phyloP scores from a whole-genome alignment of 1,140 invertebrate species.

The Cyclargus thomasi region DNA sequence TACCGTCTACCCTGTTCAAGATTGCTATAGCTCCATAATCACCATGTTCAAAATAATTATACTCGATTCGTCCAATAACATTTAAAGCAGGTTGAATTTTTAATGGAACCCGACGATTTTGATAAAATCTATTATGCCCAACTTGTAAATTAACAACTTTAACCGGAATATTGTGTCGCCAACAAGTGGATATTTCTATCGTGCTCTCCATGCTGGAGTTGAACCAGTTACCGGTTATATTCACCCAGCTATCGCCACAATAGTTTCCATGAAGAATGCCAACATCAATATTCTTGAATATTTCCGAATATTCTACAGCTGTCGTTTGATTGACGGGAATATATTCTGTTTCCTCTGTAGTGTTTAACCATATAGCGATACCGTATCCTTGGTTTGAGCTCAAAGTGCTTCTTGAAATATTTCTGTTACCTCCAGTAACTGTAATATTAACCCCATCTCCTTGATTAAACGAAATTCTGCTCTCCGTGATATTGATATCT shows the following conservation, averaged over 20 bases:
- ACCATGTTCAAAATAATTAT: slow-evolving; percentile 91
- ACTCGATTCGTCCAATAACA: slow-evolving; percentile 85
- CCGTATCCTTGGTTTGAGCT: slow-evolving; percentile 90
- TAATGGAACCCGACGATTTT: slow-evolving; percentile 85
- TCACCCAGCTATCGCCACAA: slow-evolving; percentile 84
- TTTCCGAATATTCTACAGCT: slow-evolving; percentile 89
- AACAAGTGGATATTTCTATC: slow-evolving; percentile 87
- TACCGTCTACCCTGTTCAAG: slow-evolving; percentile 85
- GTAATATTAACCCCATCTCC: slow-evolving; percentile 95
- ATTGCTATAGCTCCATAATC: slow-evolving; percentile 89
- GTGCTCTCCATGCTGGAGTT: slow-evolving; percentile 84
- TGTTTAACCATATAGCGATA: slow-evolving; percentile 91
- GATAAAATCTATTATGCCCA: slow-evolving; percentile 89
- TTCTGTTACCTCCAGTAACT: slow-evolving; percentile 91
- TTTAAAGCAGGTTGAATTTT: slow-evolving; percentile 91
- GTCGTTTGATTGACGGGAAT: slow-evolving; percentile 88
- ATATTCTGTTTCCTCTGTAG: slow-evolving; percentile 88
- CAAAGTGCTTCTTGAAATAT: slow-evolving; percentile 88
- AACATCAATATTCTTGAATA: slow-evolving; percentile 88
- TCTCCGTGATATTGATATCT: slow-evolving; percentile 94
- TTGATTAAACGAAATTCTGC: slow-evolving; percentile 91
- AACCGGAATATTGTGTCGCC: slow-evolving; percentile 75
- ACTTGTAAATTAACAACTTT: slow-evolving; percentile 83
- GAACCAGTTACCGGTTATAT: slow-evolving; percentile 91
- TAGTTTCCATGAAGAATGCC: slow-evolving; percentile 90